Conservation (phyloP, 1,140 invertebrate species). For the Sarcophaga peregrina region DNA sequence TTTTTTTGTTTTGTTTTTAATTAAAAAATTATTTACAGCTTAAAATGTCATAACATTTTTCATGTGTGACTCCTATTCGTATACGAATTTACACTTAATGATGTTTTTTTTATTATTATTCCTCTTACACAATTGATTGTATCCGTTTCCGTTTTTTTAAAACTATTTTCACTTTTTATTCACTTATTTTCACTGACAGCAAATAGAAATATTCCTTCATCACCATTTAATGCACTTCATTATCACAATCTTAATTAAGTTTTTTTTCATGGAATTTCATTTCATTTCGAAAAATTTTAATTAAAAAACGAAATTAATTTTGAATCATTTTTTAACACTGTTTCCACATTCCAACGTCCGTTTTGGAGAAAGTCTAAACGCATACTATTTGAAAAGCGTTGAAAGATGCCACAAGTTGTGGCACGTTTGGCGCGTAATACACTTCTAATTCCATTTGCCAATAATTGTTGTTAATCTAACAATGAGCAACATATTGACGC, state of each 20-base stretch:
- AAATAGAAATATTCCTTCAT: not conserved
- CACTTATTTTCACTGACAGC: not conserved
- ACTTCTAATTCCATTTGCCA: slow-evolving; percentile 19
- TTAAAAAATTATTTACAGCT: too few species aligned
- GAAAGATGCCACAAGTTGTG: slow-evolving; percentile 31
- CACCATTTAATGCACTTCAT: too few species aligned
- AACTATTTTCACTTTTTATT: not conserved
- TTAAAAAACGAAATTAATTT: not conserved
- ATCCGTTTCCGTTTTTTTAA: not conserved
- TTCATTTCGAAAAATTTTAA: not conserved
- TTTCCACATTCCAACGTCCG: not conserved
- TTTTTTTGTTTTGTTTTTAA: too few species aligned
- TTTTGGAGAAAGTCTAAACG: not conserved
- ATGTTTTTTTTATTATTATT: too few species aligned
- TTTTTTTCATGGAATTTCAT: too few species aligned
- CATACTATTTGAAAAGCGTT: slow-evolving; percentile 2
- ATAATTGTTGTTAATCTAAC: not conserved
- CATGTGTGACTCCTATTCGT: too few species aligned
- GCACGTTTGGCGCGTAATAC: slow-evolving; percentile 9
- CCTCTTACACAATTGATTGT: not conserved
- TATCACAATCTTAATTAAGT: too few species aligned
- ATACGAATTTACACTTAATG: too few species aligned
- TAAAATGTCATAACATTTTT: too few species aligned
- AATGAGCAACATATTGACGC: not conserved
- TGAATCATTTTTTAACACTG: not conserved